Conservation (phyloP, 23 tunicate genomes). For the Pegea sp. region DNA sequence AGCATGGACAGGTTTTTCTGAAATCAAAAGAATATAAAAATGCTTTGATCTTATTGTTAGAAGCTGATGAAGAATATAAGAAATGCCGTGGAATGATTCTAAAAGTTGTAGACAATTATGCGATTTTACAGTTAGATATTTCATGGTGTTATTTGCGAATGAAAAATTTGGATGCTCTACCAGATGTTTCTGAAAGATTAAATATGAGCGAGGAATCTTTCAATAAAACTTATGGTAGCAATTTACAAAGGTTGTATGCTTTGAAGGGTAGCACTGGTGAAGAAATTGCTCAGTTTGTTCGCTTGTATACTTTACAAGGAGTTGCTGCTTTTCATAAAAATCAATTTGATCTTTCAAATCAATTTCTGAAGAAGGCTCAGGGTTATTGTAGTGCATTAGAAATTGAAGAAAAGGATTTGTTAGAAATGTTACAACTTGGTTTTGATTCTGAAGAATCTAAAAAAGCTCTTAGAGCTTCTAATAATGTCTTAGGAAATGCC, state of each 20-base stretch:
- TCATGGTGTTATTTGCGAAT: constrained; percentile 62
- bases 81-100: constrained; percentile 43
- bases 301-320: constrained; percentile 55
- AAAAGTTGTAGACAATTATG: constrained; percentile 67
- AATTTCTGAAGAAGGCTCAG: constrained; percentile 32
- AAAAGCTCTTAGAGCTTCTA: constrained; percentile 38
- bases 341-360: constrained; percentile 10
- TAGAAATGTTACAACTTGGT: constrained; percentile 27
- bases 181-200: constrained; percentile 24
- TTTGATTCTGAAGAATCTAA: constrained; percentile 27
- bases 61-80: constrained; percentile 52
- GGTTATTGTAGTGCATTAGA: constrained; percentile 18
- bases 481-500: constrained; percentile 18
- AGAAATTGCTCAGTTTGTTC: constrained; percentile 52
- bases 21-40: constrained; percentile 30
- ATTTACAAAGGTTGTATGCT: constrained; percentile 37
- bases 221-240: constrained; percentile 49
- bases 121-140: constrained; percentile 58
- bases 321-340: constrained; percentile 24
- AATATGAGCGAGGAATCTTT: constrained; percentile 37
- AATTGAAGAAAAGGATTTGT: constrained; percentile 26
- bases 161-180: constrained; percentile 50
- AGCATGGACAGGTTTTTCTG: constrained; percentile 34
- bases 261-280: constrained; percentile 50
- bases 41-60: constrained; percentile 52